Percentiles rank a stretch among this genome's conserved stretches.
Evolutionary conservation across 30 jellyfish, hydroid and myxozoan species (phyloP).

Genomic region (Aurelia aurita): DNA sequence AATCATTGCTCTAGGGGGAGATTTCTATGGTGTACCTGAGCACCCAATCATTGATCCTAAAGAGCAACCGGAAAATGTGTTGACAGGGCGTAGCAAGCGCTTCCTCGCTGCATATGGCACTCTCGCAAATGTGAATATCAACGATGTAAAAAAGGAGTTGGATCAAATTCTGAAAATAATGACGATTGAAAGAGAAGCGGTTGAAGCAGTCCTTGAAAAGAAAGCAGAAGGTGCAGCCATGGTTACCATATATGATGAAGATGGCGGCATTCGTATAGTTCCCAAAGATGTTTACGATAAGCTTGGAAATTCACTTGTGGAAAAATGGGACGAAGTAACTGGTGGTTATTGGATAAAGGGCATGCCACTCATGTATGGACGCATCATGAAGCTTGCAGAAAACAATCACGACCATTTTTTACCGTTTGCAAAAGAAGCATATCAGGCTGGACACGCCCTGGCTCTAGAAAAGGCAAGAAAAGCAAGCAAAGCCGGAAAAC

Average conservation of each 20-base stretch:
- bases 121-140: background rate
- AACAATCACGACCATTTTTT: slow-evolving; percentile 15
- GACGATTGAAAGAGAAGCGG: background rate
- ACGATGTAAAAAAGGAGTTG: slow-evolving; percentile 15
- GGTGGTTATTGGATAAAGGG: slow-evolving; percentile 23
- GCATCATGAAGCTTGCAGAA: slow-evolving; percentile 25
- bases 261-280: background rate
- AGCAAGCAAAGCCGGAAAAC: background rate
- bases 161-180: slow-evolving; percentile 5
- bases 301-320: slow-evolving; percentile 8
- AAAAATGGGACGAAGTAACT: slow-evolving; percentile 4
- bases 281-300: slow-evolving; percentile 26
- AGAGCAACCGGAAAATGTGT: background rate
- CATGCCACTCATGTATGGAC: slow-evolving; percentile 17
- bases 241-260: background rate
- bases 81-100: background rate
- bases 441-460: slow-evolving; percentile 16
- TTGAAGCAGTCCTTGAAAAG: slow-evolving; percentile 3
- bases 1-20: slow-evolving; percentile 39
- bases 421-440: slow-evolving; percentile 24
- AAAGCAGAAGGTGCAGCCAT: background rate
- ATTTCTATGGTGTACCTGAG: slow-evolving; percentile 35
- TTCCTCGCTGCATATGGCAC: slow-evolving; percentile 24
- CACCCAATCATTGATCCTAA: slow-evolving; percentile 2
- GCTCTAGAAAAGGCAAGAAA: slow-evolving; percentile 34